Evolutionary conservation across 2,888 invertebrate species (phyloP), one percentile per base, ranked within the genome.

Genomic region (Leucophenga maculata): DNA sequence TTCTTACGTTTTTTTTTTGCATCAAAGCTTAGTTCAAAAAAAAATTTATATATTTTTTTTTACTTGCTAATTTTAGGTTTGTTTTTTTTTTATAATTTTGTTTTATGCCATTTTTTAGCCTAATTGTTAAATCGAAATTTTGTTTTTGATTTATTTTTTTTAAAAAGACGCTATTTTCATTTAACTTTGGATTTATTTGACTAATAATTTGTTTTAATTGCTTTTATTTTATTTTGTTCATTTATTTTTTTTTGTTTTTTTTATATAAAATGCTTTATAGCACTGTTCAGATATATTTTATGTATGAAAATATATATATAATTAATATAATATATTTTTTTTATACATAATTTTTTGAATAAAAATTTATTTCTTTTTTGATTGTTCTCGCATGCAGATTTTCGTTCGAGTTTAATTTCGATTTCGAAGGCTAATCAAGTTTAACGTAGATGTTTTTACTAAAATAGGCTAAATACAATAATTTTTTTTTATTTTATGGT

Each of bases 331-430:
- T 26, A 3, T 3, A 26, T 26, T 39, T 70, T 74, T 72, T 68
- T 71, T 74, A 69, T 72, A 73, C 69, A 69, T 70, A 72, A 71
- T 70, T 71, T 67, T 75, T 70, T 76, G 70, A 72, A 73, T 74
- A 75, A 71, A 79, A 83, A 85, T 82, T 83, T 72, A 82, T 84
- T 86, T 86, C 85, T 87, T 83, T 77, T 83, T 83, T 83, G 83
- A 83, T 83, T 83, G 83, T 83, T 83, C 59, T 67, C 59, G 62
- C 32, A 55, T 52, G 46, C 62, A 70, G 67, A 52, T 69, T 50
- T 65, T 69, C 65, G 48, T 62, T 66, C 46, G 20, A 52, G 26
- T 26, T 26, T 54, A 50, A 8, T 50, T 50, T 50, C 18, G 50
- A 18, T 26, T 55, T 55, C 65, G 44, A 18, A 48, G 73, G 59